Percentiles rank a stretch among this genome's conserved stretches.
These are phyloP conservation scores for Aphelocoma californica DNA, from an alignment of 2,797 vertebrate genomes.

Conservation along the genomic window DNA sequence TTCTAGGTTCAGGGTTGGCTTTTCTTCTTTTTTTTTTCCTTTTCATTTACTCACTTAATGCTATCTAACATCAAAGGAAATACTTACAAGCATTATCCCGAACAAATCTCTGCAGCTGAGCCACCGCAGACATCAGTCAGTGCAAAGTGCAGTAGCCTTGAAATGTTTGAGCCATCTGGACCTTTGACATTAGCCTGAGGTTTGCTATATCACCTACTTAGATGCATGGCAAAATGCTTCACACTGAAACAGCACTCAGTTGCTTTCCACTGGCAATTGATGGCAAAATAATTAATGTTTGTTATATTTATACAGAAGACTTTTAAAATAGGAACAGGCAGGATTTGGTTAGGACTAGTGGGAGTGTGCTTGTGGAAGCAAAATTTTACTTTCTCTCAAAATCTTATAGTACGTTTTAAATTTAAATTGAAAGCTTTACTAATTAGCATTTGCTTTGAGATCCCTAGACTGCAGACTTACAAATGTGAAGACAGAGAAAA, in stretches of 20 bases:
- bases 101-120: background rate
- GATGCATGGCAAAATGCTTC: background rate
- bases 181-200: conserved; percentile 7
- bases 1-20: background rate
- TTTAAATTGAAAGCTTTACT: background rate
- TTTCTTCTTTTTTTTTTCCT: background rate
- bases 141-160: background rate
- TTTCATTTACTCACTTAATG: background rate
- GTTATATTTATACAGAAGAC: background rate
- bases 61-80: conserved; percentile 28
- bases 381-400: background rate
- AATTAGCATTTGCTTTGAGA: conserved; percentile 23
- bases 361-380: background rate
- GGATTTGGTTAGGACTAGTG: background rate
- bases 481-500: conserved; percentile 6
- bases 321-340: background rate
- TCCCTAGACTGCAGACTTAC: background rate
- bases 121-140: background rate
- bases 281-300: background rate
- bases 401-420: background rate
- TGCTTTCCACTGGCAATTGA: background rate
- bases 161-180: background rate
- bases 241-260: background rate
- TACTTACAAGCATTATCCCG: background rate
- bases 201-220: conserved; percentile 10